Percentiles rank a stretch among this genome's conserved stretches.
Conservation (phyloP, 2,113 vertebrate species). For the Hydrochoerus hydrochaeris region DNA sequence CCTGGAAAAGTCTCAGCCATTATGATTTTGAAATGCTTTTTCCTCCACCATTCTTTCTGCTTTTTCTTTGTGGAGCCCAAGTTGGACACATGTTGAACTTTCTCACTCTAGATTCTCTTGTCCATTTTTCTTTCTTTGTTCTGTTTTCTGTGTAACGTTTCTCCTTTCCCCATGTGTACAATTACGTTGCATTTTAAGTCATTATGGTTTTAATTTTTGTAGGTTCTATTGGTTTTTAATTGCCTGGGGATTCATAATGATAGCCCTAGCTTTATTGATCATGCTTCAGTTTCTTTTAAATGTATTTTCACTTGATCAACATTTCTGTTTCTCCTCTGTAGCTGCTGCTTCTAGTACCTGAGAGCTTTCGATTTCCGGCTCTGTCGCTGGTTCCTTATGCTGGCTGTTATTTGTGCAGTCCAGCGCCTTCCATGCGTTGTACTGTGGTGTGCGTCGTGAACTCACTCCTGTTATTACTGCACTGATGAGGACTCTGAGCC, state of each 20-base stretch:
- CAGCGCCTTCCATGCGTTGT: not conserved
- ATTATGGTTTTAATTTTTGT: not conserved
- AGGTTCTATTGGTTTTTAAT: not conserved
- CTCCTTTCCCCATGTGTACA: not conserved
- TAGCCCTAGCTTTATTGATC: not conserved
- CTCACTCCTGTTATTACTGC: not conserved
- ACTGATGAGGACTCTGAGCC: conserved; percentile 20
- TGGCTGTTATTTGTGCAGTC: not conserved
- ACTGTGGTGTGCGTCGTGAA: not conserved
- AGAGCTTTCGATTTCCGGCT: not conserved
- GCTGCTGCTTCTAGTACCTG: not conserved
- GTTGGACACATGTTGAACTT: not conserved
- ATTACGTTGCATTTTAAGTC: not conserved
- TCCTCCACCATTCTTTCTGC: not conserved
- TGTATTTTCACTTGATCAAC: not conserved
- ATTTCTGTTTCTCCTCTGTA: not conserved
- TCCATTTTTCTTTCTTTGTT: not conserved
- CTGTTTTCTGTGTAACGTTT: not conserved
- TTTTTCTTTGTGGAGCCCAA: not conserved
- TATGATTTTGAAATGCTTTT: not conserved
- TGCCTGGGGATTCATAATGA: not conserved
- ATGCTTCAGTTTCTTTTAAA: not conserved
- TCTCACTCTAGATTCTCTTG: not conserved
- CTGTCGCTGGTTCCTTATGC: not conserved
- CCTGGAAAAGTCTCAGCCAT: not conserved